A percentile compares a stretch with the other conserved stretches of the same genome.
These are phyloP conservation scores for Myotis brandtii DNA, from an alignment of 2,113 vertebrate genomes.

Conservation along the genomic window DNA sequence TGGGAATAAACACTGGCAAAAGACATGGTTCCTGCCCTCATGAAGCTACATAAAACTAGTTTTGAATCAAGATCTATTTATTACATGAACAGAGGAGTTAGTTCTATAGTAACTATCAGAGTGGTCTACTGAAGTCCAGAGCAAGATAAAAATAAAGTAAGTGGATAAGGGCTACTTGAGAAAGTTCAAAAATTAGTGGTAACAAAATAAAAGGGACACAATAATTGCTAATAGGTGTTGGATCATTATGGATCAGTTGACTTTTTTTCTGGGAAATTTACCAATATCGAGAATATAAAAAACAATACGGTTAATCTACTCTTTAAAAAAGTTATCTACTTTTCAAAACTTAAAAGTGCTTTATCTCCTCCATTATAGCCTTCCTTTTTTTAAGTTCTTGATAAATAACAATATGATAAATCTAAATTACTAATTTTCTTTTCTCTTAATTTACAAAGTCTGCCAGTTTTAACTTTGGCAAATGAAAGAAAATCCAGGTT, in stretches of 20 bases:
- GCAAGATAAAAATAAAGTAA: background rate
- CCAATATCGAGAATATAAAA: background rate
- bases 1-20: background rate
- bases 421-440: background rate
- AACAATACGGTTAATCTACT: background rate
- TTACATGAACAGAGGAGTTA: background rate
- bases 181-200: background rate
- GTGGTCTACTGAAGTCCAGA: background rate
- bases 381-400: background rate
- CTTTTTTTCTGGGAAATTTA: background rate
- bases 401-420: background rate
- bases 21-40: background rate
- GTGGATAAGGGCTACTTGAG: background rate
- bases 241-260: background rate
- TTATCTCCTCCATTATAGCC: background rate
- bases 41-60: background rate
- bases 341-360: background rate
- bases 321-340: background rate
- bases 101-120: background rate
- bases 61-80: background rate
- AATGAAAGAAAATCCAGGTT: background rate
- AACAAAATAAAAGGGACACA: conserved; percentile 31
- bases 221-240: background rate
- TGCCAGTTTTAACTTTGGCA: background rate
- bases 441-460: background rate